A percentile compares a stretch with the other conserved stretches of the same genome.
Conservation (phyloP, 2,113 vertebrate genomes). For the Carettochelys insculpta region DNA sequence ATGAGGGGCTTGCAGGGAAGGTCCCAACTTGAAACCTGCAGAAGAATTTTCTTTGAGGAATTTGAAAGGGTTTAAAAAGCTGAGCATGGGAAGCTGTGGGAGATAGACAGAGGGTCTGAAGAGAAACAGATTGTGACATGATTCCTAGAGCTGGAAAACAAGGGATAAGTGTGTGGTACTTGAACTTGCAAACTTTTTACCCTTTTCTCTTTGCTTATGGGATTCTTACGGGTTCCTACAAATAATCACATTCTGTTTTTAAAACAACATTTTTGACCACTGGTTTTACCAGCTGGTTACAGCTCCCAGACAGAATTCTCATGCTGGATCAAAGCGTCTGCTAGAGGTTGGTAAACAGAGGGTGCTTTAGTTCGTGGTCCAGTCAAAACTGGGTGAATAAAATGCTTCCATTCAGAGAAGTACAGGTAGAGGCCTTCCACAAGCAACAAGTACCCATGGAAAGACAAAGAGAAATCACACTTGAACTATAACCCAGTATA, state of each 20-base stretch:
- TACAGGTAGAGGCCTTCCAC: not conserved
- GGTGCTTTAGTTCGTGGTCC: fast-evolving
- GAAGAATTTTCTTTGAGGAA: not conserved
- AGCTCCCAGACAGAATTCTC: not conserved
- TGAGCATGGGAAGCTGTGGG: not conserved
- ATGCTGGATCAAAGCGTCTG: too few species aligned
- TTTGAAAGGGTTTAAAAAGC: not conserved
- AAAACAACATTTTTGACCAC: not conserved
- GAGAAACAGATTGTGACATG: not conserved
- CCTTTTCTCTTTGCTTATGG: not conserved
- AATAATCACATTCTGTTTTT: not conserved
- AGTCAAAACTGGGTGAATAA: not conserved
- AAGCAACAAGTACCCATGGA: not conserved
- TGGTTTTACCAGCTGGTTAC: not conserved
- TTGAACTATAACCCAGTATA: not conserved
- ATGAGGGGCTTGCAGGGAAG: not conserved
- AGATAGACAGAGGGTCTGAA: not conserved
- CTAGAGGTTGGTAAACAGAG: not conserved
- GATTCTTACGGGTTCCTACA: not conserved
- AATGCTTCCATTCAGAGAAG: not conserved
- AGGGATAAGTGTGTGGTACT: not conserved
- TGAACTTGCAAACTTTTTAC: not conserved
- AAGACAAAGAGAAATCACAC: not conserved
- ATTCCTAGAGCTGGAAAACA: not conserved
- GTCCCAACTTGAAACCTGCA: not conserved